Evolutionary conservation across 2,113 vertebrate genomes (phyloP).

Genomic region (Rhodinocichla rosea): DNA sequence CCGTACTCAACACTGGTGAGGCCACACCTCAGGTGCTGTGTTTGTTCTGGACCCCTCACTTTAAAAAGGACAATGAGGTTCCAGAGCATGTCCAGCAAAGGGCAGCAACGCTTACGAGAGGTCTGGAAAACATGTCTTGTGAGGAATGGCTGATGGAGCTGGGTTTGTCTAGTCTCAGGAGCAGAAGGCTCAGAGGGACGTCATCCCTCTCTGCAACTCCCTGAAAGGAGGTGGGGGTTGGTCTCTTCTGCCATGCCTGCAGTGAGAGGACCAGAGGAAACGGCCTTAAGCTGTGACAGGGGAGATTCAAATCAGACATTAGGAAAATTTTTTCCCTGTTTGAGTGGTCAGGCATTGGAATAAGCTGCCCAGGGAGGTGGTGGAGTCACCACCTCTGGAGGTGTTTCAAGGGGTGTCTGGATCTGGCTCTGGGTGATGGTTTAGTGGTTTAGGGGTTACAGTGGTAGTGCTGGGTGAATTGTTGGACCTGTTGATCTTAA

Average conservation of each 20-base stretch:
- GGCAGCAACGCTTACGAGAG: fast-evolving
- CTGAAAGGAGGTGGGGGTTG: background rate
- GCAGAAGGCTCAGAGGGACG: background rate
- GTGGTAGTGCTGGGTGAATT: background rate
- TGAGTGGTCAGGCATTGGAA: background rate
- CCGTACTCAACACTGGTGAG: background rate
- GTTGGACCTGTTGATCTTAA: background rate
- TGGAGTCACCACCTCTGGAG: background rate
- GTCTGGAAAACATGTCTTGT: background rate
- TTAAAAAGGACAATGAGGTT: background rate
- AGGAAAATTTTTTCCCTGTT: background rate
- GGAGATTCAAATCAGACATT: background rate
- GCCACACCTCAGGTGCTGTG: background rate
- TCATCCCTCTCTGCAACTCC: fast-evolving
- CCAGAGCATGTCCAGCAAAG: background rate
- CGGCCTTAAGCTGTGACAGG: background rate
- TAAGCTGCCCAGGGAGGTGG: background rate
- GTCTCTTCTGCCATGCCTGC: background rate
- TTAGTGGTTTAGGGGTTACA: background rate
- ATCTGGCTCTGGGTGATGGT: background rate
- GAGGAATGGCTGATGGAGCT: background rate
- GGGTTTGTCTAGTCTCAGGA: background rate
- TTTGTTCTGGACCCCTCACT: background rate
- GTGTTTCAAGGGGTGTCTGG: background rate
- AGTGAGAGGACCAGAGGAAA: background rate